Percentiles rank a stretch among this genome's conserved stretches.
Evolutionary conservation across 2,888 invertebrate genomes (phyloP).

Genomic region (Phlogophora meticulosa): DNA sequence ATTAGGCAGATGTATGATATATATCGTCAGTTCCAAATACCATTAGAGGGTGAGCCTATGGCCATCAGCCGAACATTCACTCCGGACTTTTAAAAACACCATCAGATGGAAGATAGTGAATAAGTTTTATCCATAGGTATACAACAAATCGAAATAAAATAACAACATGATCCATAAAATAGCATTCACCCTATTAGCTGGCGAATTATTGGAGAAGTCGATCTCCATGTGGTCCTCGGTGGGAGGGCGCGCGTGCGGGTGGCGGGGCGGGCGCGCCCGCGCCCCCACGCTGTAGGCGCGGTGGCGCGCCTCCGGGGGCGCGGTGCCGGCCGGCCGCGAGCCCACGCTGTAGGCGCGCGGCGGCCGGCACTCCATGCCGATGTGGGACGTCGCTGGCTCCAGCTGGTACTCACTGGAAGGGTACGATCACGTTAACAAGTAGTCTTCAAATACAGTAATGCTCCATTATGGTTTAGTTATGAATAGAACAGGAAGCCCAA

Average conservation of each 20-base stretch:
- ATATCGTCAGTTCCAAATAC: too few species aligned
- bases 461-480: too few species aligned
- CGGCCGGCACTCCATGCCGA: conserved; percentile 91
- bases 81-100: too few species aligned
- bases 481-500: neutral
- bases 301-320: conserved; percentile 87
- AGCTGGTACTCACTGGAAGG: conserved; percentile 94
- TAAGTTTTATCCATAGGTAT: too few species aligned
- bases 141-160: too few species aligned
- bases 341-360: conserved; percentile 89
- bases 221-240: conserved; percentile 96
- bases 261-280: conserved; percentile 80
- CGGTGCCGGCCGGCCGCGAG: conserved; percentile 58
- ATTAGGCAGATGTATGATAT: too few species aligned
- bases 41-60: too few species aligned
- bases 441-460: neutral
- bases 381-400: conserved; percentile 95
- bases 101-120: too few species aligned
- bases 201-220: conserved; percentile 83
- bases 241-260: conserved; percentile 73
- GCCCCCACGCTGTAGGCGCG: conserved; percentile 89
- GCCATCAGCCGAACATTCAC: too few species aligned
- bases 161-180: too few species aligned
- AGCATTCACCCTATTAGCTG: conserved; percentile 73
- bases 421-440: rapidly evolving